Base-by-base conservation (phyloP, 2,888 invertebrate genomes). In the Caradrina clavipalpis region DNA sequence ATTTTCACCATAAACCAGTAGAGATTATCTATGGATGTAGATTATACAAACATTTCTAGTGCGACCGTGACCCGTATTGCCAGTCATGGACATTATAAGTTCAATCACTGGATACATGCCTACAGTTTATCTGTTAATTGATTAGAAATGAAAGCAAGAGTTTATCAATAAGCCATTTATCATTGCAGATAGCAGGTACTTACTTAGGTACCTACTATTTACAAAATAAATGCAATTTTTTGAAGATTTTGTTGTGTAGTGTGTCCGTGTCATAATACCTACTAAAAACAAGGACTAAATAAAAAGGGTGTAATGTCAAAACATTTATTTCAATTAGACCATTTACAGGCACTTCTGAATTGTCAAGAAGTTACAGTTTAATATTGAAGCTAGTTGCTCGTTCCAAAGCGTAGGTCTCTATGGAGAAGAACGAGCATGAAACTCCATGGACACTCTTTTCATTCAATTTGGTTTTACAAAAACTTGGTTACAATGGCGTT, bases 81-180 rank as follows among this genome's bases (percentile, higher is more conserved):
- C 49, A 45, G 49, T 61, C 58, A 55, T 22, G 54, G 62, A 59
- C 54, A 39, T 39, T 7, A 22, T 19, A 22, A 55, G 10, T 50
- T 39, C 39, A 39, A 31, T 26, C 17, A 22, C 42, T 49, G 19
- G 45, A 19, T 31, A n/a, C 3, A 49, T 17, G 10, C 6, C 22
- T 31, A 59, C 42, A 45, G 19, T 42, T 26, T 58, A 60, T 51
- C 54, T 19, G 17, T 55, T 59, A 15, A 69, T 31, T 49, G 64
- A 76, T 76, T 39, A 55, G 15, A 47, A 77, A 53, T 50, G 49
- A 76, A 76, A 63, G 42, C 47, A 49, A 72, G 22, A 63, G 35
- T 76, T 56, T 77, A 62, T 70, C 60, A 76, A 61, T 47, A 31
- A 45, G 42, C 61, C 47, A 31, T 19, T 22, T 45, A 66, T 65